A percentile compares a stretch with the other conserved stretches of the same genome.
phyloP scores from a whole-genome alignment of 2,888 invertebrate genomes.

The Asteroscopus sphinx region DNA sequence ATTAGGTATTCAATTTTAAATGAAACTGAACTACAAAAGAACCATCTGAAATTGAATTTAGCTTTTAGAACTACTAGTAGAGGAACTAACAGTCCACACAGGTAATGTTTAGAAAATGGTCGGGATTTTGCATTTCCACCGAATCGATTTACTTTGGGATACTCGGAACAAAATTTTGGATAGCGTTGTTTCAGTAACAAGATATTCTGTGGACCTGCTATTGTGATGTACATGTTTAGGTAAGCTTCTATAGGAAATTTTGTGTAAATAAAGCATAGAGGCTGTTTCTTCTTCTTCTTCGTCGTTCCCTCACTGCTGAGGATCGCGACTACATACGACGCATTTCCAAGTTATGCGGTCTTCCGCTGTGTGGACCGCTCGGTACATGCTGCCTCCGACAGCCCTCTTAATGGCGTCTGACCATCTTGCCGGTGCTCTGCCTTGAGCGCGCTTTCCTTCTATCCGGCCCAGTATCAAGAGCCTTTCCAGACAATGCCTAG shows the following conservation, averaged over 20 bases:
- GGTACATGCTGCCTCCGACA: no score
- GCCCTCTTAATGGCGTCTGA: no score
- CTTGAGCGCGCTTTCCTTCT: no score
- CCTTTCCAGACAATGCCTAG: no score
- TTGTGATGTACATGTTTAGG: not conserved
- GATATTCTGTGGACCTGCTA: slow-evolving; percentile 22
- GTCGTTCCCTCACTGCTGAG: no score
- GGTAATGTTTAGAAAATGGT: slow-evolving; percentile 69
- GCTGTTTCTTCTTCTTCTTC: no score
- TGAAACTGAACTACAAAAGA: not conserved
- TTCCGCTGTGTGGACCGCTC: no score
- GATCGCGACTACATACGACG: no score
- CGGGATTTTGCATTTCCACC: slow-evolving; percentile 65
- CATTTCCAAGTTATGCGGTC: no score
- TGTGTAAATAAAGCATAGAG: not conserved
- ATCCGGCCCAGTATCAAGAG: no score
- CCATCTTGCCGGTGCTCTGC: no score
- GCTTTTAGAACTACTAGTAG: slow-evolving; percentile 50
- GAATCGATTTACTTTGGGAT: slow-evolving; percentile 49
- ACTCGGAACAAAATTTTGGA: slow-evolving; percentile 38
- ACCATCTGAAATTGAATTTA: slow-evolving; percentile 3
- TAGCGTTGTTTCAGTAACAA: slow-evolving; percentile 30
- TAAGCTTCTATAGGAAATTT: not conserved
- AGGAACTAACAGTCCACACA: slow-evolving; percentile 50
- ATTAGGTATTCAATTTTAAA: not conserved